Conservation (phyloP, 2,888 invertebrate genomes). For the Myopa testacea region DNA sequence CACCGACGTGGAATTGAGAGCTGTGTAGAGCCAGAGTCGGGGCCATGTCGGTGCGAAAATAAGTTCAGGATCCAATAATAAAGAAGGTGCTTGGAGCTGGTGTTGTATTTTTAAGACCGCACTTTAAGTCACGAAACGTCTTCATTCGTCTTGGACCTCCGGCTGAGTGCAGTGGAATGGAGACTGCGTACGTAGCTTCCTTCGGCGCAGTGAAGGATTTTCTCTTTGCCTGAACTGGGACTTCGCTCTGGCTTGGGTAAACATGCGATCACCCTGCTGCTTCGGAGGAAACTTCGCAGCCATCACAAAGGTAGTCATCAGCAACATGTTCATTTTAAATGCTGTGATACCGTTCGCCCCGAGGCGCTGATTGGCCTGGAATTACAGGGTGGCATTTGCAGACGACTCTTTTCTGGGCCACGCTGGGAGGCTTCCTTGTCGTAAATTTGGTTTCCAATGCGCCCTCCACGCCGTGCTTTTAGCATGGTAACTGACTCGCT, state of each 20-base stretch:
- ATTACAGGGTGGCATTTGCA: slow-evolving; percentile 58
- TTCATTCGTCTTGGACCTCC: slow-evolving; percentile 62
- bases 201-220: not conserved
- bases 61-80: slow-evolving; percentile 57
- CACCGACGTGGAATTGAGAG: not conserved
- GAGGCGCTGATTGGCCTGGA: slow-evolving; percentile 62
- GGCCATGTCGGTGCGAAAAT: slow-evolving; percentile 58
- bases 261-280: slow-evolving; percentile 26
- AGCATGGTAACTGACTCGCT: slow-evolving; percentile 11
- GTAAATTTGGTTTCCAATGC: slow-evolving; percentile 17
- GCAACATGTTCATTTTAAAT: slow-evolving; percentile 21
- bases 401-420: slow-evolving; percentile 39
- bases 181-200: slow-evolving; percentile 1
- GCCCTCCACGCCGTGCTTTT: not conserved
- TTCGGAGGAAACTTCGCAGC: slow-evolving; percentile 39
- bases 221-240: not conserved
- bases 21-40: not conserved
- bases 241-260: not conserved
- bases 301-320: slow-evolving; percentile 14
- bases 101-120: slow-evolving; percentile 34
- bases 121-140: slow-evolving; percentile 66
- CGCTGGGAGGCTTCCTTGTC: slow-evolving; percentile 3
- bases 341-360: slow-evolving; percentile 44
- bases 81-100: slow-evolving; percentile 50
- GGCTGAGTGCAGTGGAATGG: slow-evolving; percentile 46